Conservation (phyloP, 2,113 vertebrate species). For the Gulo gulo region DNA sequence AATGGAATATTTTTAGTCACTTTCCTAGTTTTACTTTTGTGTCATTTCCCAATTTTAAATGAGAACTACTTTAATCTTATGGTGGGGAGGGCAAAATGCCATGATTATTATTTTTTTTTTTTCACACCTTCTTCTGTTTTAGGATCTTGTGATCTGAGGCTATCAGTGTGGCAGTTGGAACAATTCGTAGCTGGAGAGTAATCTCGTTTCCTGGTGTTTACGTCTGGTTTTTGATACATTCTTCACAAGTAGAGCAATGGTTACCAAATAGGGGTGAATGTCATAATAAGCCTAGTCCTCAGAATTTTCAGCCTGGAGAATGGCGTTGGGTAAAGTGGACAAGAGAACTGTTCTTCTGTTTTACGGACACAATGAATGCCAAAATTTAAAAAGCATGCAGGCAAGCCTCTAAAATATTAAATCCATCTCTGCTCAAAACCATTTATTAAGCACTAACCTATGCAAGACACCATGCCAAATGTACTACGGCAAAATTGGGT, state of each 20-base stretch:
- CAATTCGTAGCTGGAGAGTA: background rate
- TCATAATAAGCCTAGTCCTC: background rate
- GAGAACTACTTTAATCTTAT: background rate
- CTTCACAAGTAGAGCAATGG: background rate
- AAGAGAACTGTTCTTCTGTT: background rate
- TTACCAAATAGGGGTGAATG: background rate
- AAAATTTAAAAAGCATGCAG: background rate
- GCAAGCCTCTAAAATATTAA: background rate
- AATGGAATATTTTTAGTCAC: slow-evolving; percentile 12
- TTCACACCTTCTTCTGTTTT: background rate
- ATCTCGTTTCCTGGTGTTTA: background rate
- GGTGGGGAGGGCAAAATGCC: background rate
- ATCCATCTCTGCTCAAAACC: background rate
- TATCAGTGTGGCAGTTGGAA: background rate
- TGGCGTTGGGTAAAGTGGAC: background rate
- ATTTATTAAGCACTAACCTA: background rate
- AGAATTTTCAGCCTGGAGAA: background rate
- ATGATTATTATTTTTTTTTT: background rate
- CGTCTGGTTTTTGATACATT: background rate
- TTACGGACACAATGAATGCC: background rate
- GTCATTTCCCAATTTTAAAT: slow-evolving; percentile 14
- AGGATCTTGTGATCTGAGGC: background rate
- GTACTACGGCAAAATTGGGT: background rate
- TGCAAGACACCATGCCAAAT: background rate
- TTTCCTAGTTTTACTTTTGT: background rate